Evolutionary conservation across 1,140 invertebrate genomes (phyloP).

Genomic region (Homarus americanus): DNA sequence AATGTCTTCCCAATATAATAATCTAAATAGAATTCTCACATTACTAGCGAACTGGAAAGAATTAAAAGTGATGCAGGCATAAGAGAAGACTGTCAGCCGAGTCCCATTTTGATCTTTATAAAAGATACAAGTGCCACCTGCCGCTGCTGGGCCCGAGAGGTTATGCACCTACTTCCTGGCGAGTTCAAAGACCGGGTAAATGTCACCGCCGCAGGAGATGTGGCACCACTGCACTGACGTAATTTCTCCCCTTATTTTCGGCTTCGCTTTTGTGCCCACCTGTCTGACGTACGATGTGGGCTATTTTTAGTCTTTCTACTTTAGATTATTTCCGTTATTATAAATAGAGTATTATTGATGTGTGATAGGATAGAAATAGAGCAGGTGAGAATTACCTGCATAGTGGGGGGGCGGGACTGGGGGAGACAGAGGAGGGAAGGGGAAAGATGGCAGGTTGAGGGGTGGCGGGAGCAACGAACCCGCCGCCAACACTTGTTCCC

Average conservation of each 20-base stretch:
- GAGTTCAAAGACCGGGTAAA: constrained; percentile 59
- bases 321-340: background rate
- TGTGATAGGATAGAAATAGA: background rate
- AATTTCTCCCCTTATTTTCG: constrained; percentile 41
- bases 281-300: constrained; percentile 46
- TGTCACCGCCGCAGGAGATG: constrained; percentile 29
- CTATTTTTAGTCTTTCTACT: constrained; percentile 29
- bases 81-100: background rate
- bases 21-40: too few species aligned
- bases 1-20: too few species aligned
- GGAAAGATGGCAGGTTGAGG: background rate
- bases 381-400: background rate
- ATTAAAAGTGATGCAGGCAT: too few species aligned
- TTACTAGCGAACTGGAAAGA: too few species aligned
- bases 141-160: background rate
- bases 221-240: constrained; percentile 52
- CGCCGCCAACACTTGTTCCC: background rate
- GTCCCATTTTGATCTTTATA: too few species aligned
- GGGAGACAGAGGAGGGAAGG: background rate
- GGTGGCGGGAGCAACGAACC: background rate
- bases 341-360: background rate
- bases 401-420: background rate
- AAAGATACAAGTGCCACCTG: too few species aligned
- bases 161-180: constrained; percentile 53
- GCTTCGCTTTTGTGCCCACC: background rate